Evolutionary conservation across 2,888 invertebrate genomes (phyloP).

Genomic region (Noctua pronuba): DNA sequence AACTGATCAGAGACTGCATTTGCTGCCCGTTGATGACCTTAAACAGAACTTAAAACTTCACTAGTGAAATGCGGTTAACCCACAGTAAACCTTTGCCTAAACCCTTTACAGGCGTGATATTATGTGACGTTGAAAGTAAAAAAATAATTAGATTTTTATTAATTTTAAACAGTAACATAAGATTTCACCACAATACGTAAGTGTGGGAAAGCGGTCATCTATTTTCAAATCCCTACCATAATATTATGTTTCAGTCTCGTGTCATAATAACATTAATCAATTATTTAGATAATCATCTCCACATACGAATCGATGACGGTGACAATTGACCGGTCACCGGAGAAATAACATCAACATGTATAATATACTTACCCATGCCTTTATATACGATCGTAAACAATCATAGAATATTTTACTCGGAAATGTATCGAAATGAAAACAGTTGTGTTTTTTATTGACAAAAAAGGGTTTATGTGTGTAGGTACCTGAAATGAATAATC

Average conservation of each 20-base stretch:
- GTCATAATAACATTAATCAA: neutral
- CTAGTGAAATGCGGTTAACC: neutral
- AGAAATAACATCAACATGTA: conserved; percentile 30
- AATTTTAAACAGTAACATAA: neutral
- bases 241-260: conserved; percentile 10
- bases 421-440: conserved; percentile 2
- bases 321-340: conserved; percentile 19
- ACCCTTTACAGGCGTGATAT: neutral
- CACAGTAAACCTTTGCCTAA: neutral
- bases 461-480: neutral
- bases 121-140: neutral
- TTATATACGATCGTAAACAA: neutral
- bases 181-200: neutral
- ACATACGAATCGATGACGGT: conserved; percentile 22
- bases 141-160: neutral
- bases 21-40: neutral
- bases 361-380: neutral
- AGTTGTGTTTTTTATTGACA: neutral
- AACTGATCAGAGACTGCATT: neutral
- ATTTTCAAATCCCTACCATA: neutral
- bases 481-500: neutral
- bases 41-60: neutral
- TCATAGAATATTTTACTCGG: neutral
- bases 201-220: neutral
- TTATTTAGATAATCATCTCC: conserved; percentile 4